A percentile compares a stretch with the other conserved stretches of the same genome.
phyloP scores from a whole-genome alignment of 2,113 vertebrate genomes.

The Glareola pratincola region DNA sequence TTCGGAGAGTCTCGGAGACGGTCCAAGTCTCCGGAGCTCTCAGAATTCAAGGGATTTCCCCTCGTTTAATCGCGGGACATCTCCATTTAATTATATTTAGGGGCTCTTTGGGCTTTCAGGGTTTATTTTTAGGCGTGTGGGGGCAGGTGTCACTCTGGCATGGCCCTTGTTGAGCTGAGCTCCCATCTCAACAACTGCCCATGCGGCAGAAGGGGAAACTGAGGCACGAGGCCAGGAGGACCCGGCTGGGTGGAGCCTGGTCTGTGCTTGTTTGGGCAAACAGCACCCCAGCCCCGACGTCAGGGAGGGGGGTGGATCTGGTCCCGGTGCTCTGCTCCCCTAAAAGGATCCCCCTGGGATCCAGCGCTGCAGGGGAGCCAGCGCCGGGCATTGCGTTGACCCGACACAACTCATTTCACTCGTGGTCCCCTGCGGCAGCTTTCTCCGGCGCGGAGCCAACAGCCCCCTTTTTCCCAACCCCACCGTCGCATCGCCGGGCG shows the following conservation, averaged over 20 bases:
- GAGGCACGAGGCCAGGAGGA: not conserved
- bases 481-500: accelerated
- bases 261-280: not conserved
- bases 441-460: accelerated
- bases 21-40: accelerated
- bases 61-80: accelerated
- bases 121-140: not conserved
- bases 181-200: not conserved
- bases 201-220: not conserved
- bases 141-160: no score
- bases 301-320: accelerated
- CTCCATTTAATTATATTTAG: not conserved
- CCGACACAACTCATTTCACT: not conserved
- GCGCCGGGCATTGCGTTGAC: accelerated
- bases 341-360: no score
- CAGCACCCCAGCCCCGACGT: not conserved
- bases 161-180: not conserved
- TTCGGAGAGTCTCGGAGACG: not conserved
- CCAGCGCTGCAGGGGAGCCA: accelerated
- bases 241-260: no score
- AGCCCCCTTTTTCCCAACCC: accelerated
- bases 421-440: not conserved
- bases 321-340: no score
- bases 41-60: not conserved
- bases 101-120: not conserved